Percentiles rank a stretch among this genome's conserved stretches.
Conservation (phyloP, 2,888 invertebrate species). For the Halictus quadricinctus region DNA sequence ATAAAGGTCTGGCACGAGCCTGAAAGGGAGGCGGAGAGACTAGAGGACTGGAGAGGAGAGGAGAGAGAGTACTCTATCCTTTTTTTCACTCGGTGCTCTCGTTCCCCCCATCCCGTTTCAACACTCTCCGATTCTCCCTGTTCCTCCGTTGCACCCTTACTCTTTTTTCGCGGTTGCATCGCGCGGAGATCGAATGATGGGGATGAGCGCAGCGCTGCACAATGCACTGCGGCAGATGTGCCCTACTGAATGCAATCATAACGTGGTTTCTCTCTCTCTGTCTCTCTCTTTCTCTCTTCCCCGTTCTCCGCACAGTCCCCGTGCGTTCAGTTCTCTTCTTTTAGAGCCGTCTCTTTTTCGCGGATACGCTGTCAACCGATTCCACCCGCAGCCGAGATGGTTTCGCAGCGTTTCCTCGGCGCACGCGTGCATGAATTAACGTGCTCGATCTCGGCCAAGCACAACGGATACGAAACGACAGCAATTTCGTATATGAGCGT, state of each 20-base stretch:
- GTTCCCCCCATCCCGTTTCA: constrained; percentile 14
- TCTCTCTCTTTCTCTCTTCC: not conserved
- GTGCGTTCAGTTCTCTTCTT: not conserved
- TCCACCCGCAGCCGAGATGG: not conserved
- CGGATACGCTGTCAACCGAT: not conserved
- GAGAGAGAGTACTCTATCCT: not conserved
- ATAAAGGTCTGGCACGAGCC: constrained; percentile 73
- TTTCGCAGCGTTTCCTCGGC: constrained; percentile 7
- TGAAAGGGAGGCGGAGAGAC: constrained; percentile 50
- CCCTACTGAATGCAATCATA: constrained; percentile 67
- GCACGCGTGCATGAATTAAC: constrained; percentile 53
- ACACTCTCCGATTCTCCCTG: constrained; percentile 14
- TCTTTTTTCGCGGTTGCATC: constrained; percentile 60
- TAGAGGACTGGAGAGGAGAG: constrained; percentile 21
- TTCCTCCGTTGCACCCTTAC: constrained; percentile 34
- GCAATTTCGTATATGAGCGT: constrained; percentile 65
- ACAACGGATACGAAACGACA: constrained; percentile 55
- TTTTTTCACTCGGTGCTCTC: constrained; percentile 19
- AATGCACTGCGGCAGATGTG: constrained; percentile 76
- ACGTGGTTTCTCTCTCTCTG: constrained; percentile 46
- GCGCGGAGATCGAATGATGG: constrained; percentile 70
- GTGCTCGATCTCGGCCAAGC: constrained; percentile 44
- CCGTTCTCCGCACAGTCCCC: constrained; percentile 29
- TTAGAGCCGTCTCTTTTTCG: constrained; percentile 14
- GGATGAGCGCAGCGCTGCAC: constrained; percentile 74